Evolutionary conservation across 2,888 invertebrate genomes (phyloP).

Genomic region (Cepaea hortensis): DNA sequence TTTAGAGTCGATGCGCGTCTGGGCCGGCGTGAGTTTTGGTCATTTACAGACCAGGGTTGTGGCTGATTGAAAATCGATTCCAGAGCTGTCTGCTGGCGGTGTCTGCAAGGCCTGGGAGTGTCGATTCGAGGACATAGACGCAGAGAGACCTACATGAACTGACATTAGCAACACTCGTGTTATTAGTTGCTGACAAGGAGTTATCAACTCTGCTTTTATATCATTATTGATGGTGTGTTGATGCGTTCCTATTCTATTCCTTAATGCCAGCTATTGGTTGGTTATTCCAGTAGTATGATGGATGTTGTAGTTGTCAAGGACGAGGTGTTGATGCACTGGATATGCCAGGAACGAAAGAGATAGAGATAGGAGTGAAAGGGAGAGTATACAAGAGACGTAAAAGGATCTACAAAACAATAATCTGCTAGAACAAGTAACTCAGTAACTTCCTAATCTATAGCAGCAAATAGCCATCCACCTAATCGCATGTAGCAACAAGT

Average conservation of each 20-base stretch:
- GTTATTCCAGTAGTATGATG: too few relatives aligned
- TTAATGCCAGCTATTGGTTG: too few relatives aligned
- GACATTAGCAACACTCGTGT: background rate
- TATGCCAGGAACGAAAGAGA: too few relatives aligned
- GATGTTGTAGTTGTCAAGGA: background rate
- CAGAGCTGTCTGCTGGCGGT: slow-evolving; percentile 1
- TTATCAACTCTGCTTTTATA: background rate
- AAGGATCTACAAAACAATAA: background rate
- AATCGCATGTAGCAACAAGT: too few relatives aligned
- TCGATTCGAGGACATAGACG: background rate
- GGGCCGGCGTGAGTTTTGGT: background rate
- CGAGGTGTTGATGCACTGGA: background rate
- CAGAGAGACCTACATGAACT: background rate
- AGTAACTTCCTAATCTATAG: too few relatives aligned
- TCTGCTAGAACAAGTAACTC: too few relatives aligned
- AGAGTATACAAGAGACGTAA: background rate
- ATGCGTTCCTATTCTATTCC: too few relatives aligned
- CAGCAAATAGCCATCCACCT: too few relatives aligned
- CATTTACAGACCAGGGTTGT: background rate
- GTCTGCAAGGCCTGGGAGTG: background rate
- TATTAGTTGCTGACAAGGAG: background rate
- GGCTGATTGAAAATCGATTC: slow-evolving; percentile 26
- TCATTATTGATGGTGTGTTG: background rate
- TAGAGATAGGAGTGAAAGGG: too few relatives aligned
- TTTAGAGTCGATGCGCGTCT: background rate